Percentiles rank a stretch among this genome's conserved stretches.
phyloP scores from a whole-genome alignment of 1,140 invertebrate species.

The Neodiprion virginianus region DNA sequence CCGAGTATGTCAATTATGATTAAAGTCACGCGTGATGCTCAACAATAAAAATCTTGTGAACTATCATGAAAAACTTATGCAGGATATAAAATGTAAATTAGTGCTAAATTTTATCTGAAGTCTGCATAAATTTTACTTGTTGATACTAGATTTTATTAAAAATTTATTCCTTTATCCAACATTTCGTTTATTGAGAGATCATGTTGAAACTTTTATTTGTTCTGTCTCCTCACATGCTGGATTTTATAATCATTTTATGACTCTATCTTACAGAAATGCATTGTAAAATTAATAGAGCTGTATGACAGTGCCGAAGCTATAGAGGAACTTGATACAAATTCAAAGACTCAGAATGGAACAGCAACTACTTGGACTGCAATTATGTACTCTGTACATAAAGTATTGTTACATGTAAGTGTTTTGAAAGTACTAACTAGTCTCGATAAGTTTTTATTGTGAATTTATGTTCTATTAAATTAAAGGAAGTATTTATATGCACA shows the following conservation, averaged over 20 bases:
- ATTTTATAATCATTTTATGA: conserved; percentile 8
- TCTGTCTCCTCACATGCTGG: neutral
- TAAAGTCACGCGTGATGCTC: too few relatives aligned
- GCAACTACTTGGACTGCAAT: conserved; percentile 36
- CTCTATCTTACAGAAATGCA: conserved; percentile 33
- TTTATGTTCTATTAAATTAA: too few relatives aligned
- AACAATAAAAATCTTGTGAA: too few relatives aligned
- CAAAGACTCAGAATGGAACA: conserved; percentile 11
- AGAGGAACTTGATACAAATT: conserved; percentile 34
- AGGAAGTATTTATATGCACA: too few relatives aligned
- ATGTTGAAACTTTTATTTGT: conserved; percentile 6
- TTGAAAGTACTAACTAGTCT: neutral
- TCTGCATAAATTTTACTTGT: neutral
- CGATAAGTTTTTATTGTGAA: neutral
- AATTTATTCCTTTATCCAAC: neutral
- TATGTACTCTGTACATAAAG: conserved; percentile 33
- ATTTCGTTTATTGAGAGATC: neutral
- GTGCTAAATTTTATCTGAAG: neutral
- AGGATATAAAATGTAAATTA: neutral
- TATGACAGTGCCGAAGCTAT: conserved; percentile 34
- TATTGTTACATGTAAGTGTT: conserved; percentile 37
- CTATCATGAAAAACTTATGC: too few relatives aligned
- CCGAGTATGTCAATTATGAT: neutral
- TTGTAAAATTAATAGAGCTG: conserved; percentile 29
- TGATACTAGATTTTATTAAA: neutral